These are phyloP conservation scores for Brachyhypopomus occidentalis DNA, from an alignment of 2,113 vertebrate species.

Conservation along the genomic window DNA sequence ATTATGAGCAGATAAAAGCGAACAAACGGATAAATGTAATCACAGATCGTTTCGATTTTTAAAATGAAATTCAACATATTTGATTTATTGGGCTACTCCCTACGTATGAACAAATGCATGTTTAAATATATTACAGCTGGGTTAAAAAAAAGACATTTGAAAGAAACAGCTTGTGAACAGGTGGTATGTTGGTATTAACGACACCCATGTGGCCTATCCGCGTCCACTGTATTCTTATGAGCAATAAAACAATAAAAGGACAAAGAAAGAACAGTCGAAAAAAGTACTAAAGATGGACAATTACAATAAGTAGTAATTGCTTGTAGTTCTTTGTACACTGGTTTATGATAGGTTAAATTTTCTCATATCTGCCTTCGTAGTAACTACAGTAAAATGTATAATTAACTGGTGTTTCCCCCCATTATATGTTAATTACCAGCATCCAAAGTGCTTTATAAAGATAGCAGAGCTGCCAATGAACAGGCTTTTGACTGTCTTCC, in stretches of 20 bases:
- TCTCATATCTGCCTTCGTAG: neutral
- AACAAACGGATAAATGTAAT: too few species aligned
- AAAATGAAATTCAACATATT: too few species aligned
- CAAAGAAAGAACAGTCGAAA: too few species aligned
- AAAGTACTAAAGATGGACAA: neutral
- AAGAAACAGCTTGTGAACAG: neutral
- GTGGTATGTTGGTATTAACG: conserved; percentile 8
- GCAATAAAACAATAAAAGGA: neutral
- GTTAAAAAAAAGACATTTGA: conserved; percentile 9
- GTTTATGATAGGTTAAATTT: neutral
- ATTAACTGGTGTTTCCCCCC: neutral
- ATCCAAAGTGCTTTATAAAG: conserved; percentile 2
- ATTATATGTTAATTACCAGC: neutral
- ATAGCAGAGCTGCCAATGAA: neutral
- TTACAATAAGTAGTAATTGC: too few species aligned
- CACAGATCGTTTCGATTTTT: too few species aligned
- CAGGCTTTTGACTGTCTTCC: conserved; percentile 22
- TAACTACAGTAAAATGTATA: neutral
- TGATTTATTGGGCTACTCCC: too few species aligned
- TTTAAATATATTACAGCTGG: too few species aligned
- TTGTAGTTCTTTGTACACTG: neutral
- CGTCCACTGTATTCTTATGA: neutral
- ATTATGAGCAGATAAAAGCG: too few species aligned
- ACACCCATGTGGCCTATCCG: neutral
- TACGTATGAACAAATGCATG: too few species aligned